Evolutionary conservation across 1,140 invertebrate genomes (phyloP).

Genomic region (Macrocentrus cingulum): DNA sequence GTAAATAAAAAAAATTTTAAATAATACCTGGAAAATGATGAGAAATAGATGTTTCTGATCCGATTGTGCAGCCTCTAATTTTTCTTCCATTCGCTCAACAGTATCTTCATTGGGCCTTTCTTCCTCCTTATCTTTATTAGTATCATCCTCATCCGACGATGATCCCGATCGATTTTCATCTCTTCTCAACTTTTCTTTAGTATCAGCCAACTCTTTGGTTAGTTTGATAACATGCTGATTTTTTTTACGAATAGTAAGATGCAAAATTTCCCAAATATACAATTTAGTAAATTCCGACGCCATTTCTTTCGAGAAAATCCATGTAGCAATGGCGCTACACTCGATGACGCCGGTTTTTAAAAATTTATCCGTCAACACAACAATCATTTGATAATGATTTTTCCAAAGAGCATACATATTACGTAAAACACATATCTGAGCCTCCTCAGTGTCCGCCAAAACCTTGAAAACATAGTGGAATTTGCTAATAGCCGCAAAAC

Average conservation of each 20-base stretch:
- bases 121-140: conserved; percentile 65
- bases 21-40: conserved; percentile 86
- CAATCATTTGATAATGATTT: conserved; percentile 95
- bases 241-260: conserved; percentile 95
- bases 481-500: conserved; percentile 96
- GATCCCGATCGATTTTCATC: conserved; percentile 77
- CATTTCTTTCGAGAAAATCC: conserved; percentile 99
- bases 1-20: conserved; percentile 11
- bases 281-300: conserved; percentile 86
- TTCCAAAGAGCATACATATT: conserved; percentile 95
- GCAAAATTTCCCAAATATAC: conserved; percentile 97
- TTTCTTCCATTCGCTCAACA: conserved; percentile 95
- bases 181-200: conserved; percentile 78
- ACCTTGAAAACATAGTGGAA: conserved; percentile 93
- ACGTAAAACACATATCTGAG: conserved; percentile 90
- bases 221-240: conserved; percentile 91
- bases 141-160: conserved; percentile 71
- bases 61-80: conserved; percentile 88
- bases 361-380: conserved; percentile 94
- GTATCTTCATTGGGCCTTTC: conserved; percentile 83
- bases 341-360: conserved; percentile 96
- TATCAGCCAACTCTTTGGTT: conserved; percentile 78
- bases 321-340: conserved; percentile 95
- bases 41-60: conserved; percentile 97
- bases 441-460: conserved; percentile 90